These are phyloP conservation scores for Chloromyia formosa DNA, from an alignment of 2,888 invertebrate genomes.

Conservation along the genomic window DNA sequence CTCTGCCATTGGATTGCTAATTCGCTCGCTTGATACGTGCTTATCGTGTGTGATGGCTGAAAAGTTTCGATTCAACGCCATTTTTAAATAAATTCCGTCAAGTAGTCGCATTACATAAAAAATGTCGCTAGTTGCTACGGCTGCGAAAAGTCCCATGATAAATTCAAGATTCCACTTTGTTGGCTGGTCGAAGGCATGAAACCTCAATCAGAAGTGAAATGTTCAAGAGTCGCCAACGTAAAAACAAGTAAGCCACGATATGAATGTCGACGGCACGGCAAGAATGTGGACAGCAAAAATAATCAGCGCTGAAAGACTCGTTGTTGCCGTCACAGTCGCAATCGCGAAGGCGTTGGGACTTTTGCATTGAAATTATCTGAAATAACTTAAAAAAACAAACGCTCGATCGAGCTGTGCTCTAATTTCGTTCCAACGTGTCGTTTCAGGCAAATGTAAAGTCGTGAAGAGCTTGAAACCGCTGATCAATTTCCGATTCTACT, in stretches of 20 bases:
- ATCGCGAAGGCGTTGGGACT: conserved; percentile 2
- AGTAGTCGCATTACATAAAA: conserved; percentile 44
- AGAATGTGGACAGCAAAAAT: conserved; percentile 30
- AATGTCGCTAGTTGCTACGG: conserved; percentile 47
- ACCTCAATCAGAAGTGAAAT: conserved; percentile 62
- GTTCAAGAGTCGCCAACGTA: conserved; percentile 59
- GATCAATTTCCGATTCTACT: conserved; percentile 76
- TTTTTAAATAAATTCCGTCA: conserved; percentile 32
- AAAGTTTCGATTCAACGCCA: conserved; percentile 9
- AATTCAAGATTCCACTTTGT: conserved; percentile 18
- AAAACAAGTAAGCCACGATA: conserved; percentile 52
- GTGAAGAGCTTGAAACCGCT: conserved; percentile 68
- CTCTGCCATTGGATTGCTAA: conserved; percentile 2
- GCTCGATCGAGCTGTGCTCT: not conserved
- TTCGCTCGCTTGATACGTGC: conserved; percentile 26
- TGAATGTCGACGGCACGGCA: conserved; percentile 16
- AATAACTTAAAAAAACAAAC: conserved; percentile 49
- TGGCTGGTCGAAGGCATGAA: conserved; percentile 61
- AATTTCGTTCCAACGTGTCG: conserved; percentile 23
- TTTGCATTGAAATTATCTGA: not conserved
- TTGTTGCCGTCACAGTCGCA: conserved; percentile 22
- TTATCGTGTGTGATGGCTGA: not conserved
- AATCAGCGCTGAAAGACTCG: conserved; percentile 50
- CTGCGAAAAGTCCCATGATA: conserved; percentile 28
- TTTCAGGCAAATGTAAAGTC: conserved; percentile 55